Evolutionary conservation across 2,113 vertebrate genomes (phyloP).

Genomic region (Anas platyrhynchos): DNA sequence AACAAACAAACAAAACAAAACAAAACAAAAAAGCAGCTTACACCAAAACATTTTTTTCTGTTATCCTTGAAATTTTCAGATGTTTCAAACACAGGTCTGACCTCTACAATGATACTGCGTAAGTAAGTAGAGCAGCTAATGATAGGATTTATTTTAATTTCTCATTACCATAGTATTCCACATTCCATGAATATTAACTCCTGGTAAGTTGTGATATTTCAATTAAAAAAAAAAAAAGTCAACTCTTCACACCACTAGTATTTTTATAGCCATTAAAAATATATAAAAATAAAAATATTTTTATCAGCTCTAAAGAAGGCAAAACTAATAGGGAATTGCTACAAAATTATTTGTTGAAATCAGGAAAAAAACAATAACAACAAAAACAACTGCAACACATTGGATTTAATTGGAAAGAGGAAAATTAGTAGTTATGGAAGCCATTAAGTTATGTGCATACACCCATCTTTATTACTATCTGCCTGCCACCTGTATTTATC

Average conservation of each 20-base stretch:
- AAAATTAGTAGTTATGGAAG: background rate
- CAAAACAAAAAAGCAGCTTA: too few relatives aligned
- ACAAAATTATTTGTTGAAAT: background rate
- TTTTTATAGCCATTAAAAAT: background rate
- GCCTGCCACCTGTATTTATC: background rate
- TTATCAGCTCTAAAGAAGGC: background rate
- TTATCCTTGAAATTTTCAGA: background rate
- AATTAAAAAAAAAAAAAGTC: background rate
- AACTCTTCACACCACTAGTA: background rate
- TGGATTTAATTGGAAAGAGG: background rate
- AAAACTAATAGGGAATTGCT: background rate
- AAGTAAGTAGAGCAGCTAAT: rapidly evolving
- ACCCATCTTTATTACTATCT: background rate
- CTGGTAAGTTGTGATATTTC: background rate
- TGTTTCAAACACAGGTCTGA: background rate
- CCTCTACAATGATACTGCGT: background rate
- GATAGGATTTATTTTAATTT: background rate
- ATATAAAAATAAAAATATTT: rapidly evolving
- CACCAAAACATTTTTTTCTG: rapidly evolving
- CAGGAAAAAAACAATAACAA: background rate
- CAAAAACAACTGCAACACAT: background rate
- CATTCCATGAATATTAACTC: background rate
- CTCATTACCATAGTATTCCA: background rate
- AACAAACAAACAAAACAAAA: too few relatives aligned
- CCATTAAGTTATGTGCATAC: background rate